Percentiles rank a stretch among this genome's conserved stretches.
Evolutionary conservation across 2,888 invertebrate species (phyloP).

Genomic region (Pristionchus japonicus): DNA sequence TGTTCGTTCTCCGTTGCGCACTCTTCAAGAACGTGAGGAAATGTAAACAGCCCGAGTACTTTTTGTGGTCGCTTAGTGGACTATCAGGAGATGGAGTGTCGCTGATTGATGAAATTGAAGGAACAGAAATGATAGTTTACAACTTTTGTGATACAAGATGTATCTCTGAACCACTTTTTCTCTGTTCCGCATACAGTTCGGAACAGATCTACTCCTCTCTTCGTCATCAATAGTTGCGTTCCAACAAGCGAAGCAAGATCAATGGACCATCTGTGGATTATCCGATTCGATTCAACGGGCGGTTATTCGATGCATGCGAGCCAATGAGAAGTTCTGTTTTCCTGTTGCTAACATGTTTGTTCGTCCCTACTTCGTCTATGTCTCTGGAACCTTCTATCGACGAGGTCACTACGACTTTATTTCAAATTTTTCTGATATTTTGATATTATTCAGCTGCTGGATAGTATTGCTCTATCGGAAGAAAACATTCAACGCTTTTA

Average conservation of each 20-base stretch:
- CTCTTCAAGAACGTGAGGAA: background rate
- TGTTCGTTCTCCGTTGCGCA: too few species aligned
- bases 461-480: conserved; percentile 7
- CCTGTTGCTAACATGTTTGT: background rate
- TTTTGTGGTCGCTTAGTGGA: background rate
- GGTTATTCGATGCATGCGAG: background rate
- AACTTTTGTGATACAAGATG: too few species aligned
- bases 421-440: too few species aligned
- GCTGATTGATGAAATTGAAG: background rate
- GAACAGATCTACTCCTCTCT: background rate
- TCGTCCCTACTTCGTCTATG: background rate
- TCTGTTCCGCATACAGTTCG: too few species aligned
- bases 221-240: background rate
- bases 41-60: background rate
- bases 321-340: background rate
- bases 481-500: background rate
- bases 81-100: background rate
- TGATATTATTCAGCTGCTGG: background rate
- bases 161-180: too few species aligned
- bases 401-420: background rate
- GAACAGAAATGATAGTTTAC: too few species aligned
- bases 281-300: background rate
- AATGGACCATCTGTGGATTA: background rate
- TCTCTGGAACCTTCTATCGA: background rate
- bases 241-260: background rate